phyloP scores from a whole-genome alignment of 2,797 vertebrate genomes.

The Phrynocephalus forsythii region DNA sequence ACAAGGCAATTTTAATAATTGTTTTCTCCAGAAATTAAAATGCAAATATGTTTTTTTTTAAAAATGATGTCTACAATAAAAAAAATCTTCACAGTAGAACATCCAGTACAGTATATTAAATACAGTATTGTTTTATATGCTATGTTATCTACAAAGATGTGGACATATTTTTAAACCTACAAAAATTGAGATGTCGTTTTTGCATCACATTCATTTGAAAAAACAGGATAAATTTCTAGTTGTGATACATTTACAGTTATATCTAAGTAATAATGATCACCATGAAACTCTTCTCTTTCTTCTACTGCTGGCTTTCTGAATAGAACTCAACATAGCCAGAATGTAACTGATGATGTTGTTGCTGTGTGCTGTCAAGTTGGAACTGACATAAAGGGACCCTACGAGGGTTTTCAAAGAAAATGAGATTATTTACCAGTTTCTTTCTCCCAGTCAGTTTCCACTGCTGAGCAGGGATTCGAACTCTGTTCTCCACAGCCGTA shows the following conservation, averaged over 20 bases:
- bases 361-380: too few relatives aligned
- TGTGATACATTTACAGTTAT: constrained; percentile 31
- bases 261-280: background rate
- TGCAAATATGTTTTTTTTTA: constrained; percentile 16
- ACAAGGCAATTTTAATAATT: too few relatives aligned
- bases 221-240: constrained; percentile 1
- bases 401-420: too few relatives aligned
- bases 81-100: too few relatives aligned
- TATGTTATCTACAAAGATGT: background rate
- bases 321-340: background rate
- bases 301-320: background rate
- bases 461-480: too few relatives aligned
- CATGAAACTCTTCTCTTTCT: background rate
- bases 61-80: too few relatives aligned
- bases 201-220: background rate
- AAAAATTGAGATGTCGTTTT: background rate
- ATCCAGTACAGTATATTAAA: background rate
- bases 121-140: background rate
- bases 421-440: too few relatives aligned
- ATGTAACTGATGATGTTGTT: background rate
- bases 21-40: too few relatives aligned
- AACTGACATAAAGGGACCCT: too few relatives aligned
- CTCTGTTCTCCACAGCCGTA: too few relatives aligned
- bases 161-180: background rate
- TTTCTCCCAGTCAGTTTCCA: too few relatives aligned